Percentiles rank a stretch among this genome's conserved stretches.
These are phyloP conservation scores for Drosophila trapezifrons DNA, from an alignment of 1,140 invertebrate genomes.

Conservation along the genomic window DNA sequence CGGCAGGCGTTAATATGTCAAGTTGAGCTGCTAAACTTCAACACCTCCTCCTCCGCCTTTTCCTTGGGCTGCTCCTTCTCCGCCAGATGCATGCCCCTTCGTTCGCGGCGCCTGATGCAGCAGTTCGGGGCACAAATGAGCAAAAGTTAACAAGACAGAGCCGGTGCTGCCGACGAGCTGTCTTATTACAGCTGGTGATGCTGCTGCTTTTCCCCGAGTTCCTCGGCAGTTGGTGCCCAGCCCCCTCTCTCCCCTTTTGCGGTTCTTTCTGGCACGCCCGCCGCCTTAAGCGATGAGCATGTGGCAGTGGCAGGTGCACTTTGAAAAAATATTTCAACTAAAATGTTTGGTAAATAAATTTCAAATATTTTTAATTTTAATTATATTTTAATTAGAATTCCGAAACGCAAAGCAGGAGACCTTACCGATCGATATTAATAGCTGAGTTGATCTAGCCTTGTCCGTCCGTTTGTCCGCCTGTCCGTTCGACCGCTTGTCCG, in stretches of 20 bases:
- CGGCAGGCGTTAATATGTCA: slow-evolving; percentile 66
- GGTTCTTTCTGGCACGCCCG: slow-evolving; percentile 49
- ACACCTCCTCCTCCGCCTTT: too few species aligned
- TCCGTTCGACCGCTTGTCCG: too few species aligned
- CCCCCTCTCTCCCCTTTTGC: slow-evolving; percentile 16
- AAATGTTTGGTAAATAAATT: too few species aligned
- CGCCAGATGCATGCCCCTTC: background rate
- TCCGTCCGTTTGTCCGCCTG: too few species aligned
- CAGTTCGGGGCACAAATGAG: slow-evolving; percentile 70
- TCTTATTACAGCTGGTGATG: slow-evolving; percentile 72
- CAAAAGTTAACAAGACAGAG: slow-evolving; percentile 70
- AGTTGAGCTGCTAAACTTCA: slow-evolving; percentile 40
- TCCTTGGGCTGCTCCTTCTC: background rate
- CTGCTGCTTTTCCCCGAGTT: slow-evolving; percentile 50
- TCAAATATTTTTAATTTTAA: too few species aligned
- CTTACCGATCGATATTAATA: too few species aligned
- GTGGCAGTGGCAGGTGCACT: slow-evolving; percentile 46
- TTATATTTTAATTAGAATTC: too few species aligned
- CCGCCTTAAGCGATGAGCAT: slow-evolving; percentile 56
- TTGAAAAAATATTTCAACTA: background rate
- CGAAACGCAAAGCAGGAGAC: too few species aligned
- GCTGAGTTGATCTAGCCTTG: too few species aligned
- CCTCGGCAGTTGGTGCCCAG: slow-evolving; percentile 10
- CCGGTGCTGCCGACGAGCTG: slow-evolving; percentile 66
- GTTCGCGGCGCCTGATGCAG: slow-evolving; percentile 14